Evolutionary conservation across 2,113 vertebrate genomes (phyloP).

Genomic region (Oryzias celebensis): DNA sequence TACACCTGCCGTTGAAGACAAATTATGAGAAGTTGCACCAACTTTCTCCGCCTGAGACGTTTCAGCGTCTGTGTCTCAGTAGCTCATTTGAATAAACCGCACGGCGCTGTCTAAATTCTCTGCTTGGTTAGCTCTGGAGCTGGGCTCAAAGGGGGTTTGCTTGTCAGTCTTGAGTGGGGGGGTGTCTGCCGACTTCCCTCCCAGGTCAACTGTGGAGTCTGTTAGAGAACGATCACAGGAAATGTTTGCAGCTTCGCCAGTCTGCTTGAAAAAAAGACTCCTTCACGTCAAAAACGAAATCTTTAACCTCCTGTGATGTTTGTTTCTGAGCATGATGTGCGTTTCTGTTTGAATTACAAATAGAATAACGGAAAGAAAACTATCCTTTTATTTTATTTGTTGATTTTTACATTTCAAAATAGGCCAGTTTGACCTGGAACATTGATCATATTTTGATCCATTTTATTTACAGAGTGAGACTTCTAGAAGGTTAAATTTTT

Average conservation of each 20-base stretch:
- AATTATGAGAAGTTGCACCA: background rate
- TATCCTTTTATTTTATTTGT: too few relatives aligned
- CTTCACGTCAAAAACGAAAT: too few relatives aligned
- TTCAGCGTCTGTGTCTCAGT: background rate
- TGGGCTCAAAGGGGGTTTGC: constrained; percentile 13
- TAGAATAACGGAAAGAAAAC: too few relatives aligned
- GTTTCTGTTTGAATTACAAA: too few relatives aligned
- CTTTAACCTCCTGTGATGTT: too few relatives aligned
- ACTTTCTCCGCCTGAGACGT: background rate
- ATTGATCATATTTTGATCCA: too few relatives aligned
- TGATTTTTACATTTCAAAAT: too few relatives aligned
- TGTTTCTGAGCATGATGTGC: too few relatives aligned
- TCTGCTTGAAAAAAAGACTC: background rate
- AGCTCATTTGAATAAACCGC: constrained; percentile 31
- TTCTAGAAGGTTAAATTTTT: too few relatives aligned
- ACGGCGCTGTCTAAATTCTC: constrained; percentile 15
- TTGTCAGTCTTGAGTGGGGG: constrained; percentile 7
- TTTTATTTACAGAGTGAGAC: too few relatives aligned
- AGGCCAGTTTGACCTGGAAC: too few relatives aligned
- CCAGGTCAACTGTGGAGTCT: constrained; percentile 19
- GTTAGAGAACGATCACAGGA: background rate
- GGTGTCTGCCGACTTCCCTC: constrained; percentile 13
- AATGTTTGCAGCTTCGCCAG: background rate
- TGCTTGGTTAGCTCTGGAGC: constrained; percentile 26
- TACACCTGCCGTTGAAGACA: background rate